Evolutionary conservation across 2,888 invertebrate genomes (phyloP), one percentile per base, ranked within the genome.

Genomic region (Ceraclea dissimilis): DNA sequence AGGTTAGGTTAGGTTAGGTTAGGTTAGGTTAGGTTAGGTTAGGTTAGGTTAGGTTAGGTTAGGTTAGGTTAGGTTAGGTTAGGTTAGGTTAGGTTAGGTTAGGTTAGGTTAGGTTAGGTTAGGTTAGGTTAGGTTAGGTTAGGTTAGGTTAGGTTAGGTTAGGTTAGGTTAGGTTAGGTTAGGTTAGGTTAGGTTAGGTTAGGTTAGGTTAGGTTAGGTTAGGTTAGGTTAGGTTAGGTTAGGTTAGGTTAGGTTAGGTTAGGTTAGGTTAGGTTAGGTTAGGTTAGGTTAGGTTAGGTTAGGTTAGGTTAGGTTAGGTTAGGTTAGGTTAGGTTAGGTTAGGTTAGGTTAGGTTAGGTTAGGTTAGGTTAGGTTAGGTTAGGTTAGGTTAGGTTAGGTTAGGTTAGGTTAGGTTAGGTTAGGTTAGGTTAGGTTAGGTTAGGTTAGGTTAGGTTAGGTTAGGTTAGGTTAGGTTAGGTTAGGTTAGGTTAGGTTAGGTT

Each of bases 141-240:
- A 56, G 58, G 56, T 54, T 58, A 53, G 58, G 61, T 59, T 61
- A 61, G 61, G 61, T 59, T 61, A 58, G 61, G 59, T 61, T 60
- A 59, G 61, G 59, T 61, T 60, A 52, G 52, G 52, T 52, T 52
- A 52, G 52, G 52, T 52, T 57, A 60, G 58, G 57, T 58, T 58
- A 55, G 54, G 54, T 59, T 56, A 56, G 54, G 58, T 61, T 59
- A 57, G 61, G 56, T 58, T 60, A 31, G 52, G 52, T 46, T 52
- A 52, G 52, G 52, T 46, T 52, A 47, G 44, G 44, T 52, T 46
- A 46, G 44, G 44, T 52, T 50, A 53, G 53, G 57, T 57, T 57
- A 57, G 57, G 57, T 53, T 55, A 47, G 44, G 49, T 26, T 49
- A 44, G 50, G 49, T 44, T 21, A 22, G 52, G 19, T 51, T 19